A percentile compares a stretch with the other conserved stretches of the same genome.
These are phyloP conservation scores for Tachuris rubrigastra DNA, from an alignment of 2,113 vertebrate species.

Conservation along the genomic window DNA sequence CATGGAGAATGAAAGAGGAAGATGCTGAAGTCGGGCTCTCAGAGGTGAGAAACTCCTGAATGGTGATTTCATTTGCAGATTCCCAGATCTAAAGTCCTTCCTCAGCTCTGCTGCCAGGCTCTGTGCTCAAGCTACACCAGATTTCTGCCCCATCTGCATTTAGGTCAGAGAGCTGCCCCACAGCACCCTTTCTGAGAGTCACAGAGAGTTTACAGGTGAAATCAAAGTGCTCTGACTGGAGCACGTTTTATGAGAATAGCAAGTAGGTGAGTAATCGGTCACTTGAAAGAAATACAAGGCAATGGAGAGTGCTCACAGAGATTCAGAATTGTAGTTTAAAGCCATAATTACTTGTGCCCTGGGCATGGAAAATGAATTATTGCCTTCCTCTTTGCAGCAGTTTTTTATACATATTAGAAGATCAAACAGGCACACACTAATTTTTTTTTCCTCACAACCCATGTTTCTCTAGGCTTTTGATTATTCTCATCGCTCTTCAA, in stretches of 20 bases:
- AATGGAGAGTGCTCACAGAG: not conserved
- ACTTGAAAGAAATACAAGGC: conserved; percentile 15
- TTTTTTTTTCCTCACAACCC: not conserved
- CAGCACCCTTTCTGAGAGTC: not conserved
- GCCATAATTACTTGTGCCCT: not conserved
- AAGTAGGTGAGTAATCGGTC: not conserved
- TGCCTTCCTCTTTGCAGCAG: not conserved
- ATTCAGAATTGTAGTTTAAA: conserved; percentile 10
- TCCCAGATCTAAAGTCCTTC: not conserved
- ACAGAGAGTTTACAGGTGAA: not conserved
- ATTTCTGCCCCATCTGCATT: not conserved
- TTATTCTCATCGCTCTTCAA: not conserved
- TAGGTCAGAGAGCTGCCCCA: not conserved
- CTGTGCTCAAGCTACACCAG: not conserved
- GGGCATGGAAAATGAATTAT: conserved; percentile 15
- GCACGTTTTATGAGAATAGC: not conserved
- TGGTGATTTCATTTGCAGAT: not conserved
- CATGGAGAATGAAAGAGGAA: not conserved
- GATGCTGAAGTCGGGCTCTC: not conserved
- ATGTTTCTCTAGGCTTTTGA: not conserved
- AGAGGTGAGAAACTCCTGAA: not conserved
- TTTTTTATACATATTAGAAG: not conserved
- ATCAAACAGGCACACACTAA: not conserved
- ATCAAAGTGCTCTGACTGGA: not conserved
- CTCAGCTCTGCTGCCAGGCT: not conserved